Base-by-base conservation (phyloP, 2,113 vertebrate species). In the Leucosticte australis region DNA sequence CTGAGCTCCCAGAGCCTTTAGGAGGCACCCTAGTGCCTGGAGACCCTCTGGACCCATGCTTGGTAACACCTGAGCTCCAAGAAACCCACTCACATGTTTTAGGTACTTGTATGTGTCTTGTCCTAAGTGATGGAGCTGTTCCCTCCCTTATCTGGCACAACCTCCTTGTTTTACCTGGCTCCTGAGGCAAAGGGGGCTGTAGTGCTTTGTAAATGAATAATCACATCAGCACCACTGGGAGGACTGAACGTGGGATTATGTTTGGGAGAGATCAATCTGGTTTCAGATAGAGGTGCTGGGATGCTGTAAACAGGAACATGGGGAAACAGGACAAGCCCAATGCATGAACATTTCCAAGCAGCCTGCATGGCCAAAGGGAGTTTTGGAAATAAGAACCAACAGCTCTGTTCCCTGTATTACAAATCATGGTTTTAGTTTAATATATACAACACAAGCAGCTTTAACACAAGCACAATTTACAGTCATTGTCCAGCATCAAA, bases 261-360 rank as follows among this genome's bases (percentile, higher is more conserved):
- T 23, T 33, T 4, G 14, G 9, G 30, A 50, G 13, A n/a, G 11
- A 42, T 53, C 47, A 46, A 21, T 37, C 11, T 24, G 28, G 3
- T 42, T 60, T 50, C 23, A 64, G 53, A 46, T 9, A 35, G 1
- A 35, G 52, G 64, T 65, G 53, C 26, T 16, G 28, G 74, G 71
- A 42, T 9, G 14, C 63, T 0, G 0, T 22, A 3, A 87, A 31
- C 9, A 57, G 8, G 26, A 39, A 70, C 13, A 11, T 2, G 10
- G 52, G 24, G 26, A n/a, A 84, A 55, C 3, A 37, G 41, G 46
- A 50, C 35, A 67, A 82, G 15, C 22, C 33, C 42, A 46, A 39
- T 31, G 35, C 16, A 50, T 44, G 39, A 57, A 70, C 16, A 24
- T 5, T 62, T 69, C 63, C 63, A 6, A 44, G 35, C 4, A 70